These are phyloP conservation scores for Pelecanus crispus DNA, from an alignment of 2,113 vertebrate species.

Conservation along the genomic window DNA sequence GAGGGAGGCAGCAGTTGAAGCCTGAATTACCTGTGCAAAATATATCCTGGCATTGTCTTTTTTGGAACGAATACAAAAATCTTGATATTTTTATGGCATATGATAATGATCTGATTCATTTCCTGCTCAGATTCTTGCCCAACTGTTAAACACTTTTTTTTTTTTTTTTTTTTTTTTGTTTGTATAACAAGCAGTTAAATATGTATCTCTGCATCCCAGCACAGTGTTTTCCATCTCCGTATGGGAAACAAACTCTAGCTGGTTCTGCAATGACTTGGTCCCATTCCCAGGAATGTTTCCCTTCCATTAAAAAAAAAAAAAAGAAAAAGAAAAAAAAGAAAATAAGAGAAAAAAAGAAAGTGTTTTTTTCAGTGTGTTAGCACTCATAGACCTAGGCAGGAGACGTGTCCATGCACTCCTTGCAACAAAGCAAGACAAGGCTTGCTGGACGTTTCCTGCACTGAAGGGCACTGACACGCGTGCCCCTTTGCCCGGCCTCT, in stretches of 20 bases:
- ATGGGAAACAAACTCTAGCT: neutral
- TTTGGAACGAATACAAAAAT: neutral
- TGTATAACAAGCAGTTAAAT: neutral
- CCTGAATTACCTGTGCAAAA: neutral
- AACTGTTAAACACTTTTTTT: neutral
- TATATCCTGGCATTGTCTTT: neutral
- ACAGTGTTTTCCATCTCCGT: neutral
- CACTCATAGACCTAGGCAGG: fast-evolving
- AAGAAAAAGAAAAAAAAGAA: no score
- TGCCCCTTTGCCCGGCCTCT: neutral
- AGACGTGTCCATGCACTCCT: neutral
- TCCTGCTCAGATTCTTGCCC: slow-evolving; percentile 16
- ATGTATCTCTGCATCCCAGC: neutral
- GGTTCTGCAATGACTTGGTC: neutral
- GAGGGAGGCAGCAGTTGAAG: neutral
- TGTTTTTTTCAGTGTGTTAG: neutral
- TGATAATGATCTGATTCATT: slow-evolving; percentile 46
- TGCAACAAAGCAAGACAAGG: neutral
- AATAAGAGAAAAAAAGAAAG: neutral
- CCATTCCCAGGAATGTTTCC: neutral
- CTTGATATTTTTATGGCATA: neutral
- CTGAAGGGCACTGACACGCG: fast-evolving
- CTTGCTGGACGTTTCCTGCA: neutral
- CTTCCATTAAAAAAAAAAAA: neutral
- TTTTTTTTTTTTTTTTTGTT: neutral